Conservation (phyloP, 1,140 invertebrate species). For the Diabrotica virgifera region DNA sequence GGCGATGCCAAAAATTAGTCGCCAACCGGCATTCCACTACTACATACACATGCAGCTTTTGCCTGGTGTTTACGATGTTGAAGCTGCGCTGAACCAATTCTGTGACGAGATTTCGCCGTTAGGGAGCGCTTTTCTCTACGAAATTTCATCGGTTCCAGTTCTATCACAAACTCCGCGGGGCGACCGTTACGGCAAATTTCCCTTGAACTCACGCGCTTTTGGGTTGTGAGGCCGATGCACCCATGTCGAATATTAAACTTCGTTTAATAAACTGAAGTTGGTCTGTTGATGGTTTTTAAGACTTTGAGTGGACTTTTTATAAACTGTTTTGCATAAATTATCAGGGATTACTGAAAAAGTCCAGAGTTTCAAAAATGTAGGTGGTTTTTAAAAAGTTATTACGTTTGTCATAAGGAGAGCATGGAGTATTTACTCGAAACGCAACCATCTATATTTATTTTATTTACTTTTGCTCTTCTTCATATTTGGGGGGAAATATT, state of each 20-base stretch:
- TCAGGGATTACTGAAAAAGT: too few species aligned
- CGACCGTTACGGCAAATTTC: slow-evolving; percentile 7
- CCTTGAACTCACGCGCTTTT: slow-evolving; percentile 1
- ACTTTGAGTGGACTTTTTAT: too few species aligned
- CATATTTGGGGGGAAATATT: too few species aligned
- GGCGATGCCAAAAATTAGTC: neutral
- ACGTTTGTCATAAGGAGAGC: too few species aligned
- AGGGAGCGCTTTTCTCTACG: slow-evolving; percentile 10
- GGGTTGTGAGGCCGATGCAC: neutral
- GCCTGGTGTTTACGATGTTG: slow-evolving; percentile 5
- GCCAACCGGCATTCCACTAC: neutral
- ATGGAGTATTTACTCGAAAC: too few species aligned
- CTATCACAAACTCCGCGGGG: slow-evolving; percentile 7
- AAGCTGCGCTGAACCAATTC: slow-evolving; percentile 14
- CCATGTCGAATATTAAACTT: neutral
- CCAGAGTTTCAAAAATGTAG: too few species aligned
- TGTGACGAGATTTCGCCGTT: slow-evolving; percentile 11
- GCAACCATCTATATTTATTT: too few species aligned
- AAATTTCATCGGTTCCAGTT: slow-evolving; percentile 17
- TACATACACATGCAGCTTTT: neutral
- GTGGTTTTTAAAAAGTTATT: too few species aligned
- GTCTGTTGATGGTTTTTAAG: too few species aligned
- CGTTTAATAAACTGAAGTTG: too few species aligned
- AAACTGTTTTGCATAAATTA: too few species aligned
- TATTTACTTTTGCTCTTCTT: too few species aligned